Evolutionary conservation across 2,888 invertebrate species (phyloP).

Genomic region (Julus scanicus): DNA sequence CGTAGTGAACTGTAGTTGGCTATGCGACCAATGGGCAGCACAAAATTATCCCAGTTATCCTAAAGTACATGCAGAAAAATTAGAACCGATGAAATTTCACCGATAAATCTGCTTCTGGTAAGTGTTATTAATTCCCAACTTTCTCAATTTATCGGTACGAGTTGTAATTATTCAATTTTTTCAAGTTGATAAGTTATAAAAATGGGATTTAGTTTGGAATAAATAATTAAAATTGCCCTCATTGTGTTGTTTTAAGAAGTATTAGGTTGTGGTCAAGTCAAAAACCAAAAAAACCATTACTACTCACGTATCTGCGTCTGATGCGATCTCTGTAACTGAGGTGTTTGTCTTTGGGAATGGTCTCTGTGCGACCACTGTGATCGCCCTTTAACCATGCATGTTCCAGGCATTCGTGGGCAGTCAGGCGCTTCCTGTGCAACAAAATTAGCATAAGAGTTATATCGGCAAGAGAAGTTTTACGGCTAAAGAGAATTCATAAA

Average conservation of each 20-base stretch:
- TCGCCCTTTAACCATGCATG: constrained; percentile 96
- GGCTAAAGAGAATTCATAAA: neutral
- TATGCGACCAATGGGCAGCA: constrained; percentile 93
- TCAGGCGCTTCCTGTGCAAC: constrained; percentile 87
- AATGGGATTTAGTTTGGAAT: no score
- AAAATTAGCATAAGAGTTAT: neutral
- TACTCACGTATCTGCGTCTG: constrained; percentile 73
- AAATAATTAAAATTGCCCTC: no score
- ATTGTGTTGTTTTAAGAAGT: no score
- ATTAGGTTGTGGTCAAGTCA: no score
- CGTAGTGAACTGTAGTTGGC: constrained; percentile 97
- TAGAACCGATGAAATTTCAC: neutral
- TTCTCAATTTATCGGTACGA: no score
- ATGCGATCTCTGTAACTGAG: constrained; percentile 88
- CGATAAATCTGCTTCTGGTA: constrained; percentile 14
- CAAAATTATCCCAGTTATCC: constrained; percentile 79
- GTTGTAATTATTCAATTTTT: no score
- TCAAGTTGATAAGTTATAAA: no score
- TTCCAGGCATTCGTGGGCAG: constrained; percentile 94
- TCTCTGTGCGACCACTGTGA: constrained; percentile 78
- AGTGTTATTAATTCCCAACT: neutral
- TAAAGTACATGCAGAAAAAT: constrained; percentile 51
- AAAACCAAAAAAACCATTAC: neutral
- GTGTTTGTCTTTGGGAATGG: constrained; percentile 86
- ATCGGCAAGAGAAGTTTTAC: neutral